Evolutionary conservation across 2,888 invertebrate genomes (phyloP).

Genomic region (Drosophila nr. fundita): DNA sequence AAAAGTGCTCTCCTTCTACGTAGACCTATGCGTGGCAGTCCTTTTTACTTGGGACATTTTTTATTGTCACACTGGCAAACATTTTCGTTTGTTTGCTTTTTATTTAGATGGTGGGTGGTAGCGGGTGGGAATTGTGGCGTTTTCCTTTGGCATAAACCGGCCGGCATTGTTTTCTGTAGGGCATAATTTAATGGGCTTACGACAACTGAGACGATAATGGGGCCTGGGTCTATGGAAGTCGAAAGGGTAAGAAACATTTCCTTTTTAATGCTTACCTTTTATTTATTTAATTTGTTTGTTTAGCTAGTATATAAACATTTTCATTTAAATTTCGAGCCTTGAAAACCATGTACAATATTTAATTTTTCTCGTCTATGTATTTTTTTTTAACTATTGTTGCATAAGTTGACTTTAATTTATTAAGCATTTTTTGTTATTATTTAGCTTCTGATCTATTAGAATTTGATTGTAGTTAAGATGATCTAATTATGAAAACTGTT

Average conservation of each 20-base stretch:
- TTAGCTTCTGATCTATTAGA: not conserved
- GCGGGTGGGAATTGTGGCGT: not conserved
- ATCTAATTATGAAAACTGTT: not conserved
- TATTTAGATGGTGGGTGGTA: slow-evolving; percentile 23
- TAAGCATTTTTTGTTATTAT: not conserved
- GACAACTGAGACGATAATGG: slow-evolving; percentile 9
- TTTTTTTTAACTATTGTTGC: not conserved
- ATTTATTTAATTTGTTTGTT: not conserved
- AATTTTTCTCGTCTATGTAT: not conserved
- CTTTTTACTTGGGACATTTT: slow-evolving; percentile 8
- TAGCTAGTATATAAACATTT: not conserved
- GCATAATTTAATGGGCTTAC: not conserved
- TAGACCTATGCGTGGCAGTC: not conserved
- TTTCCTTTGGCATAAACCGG: slow-evolving; percentile 31
- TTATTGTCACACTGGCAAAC: slow-evolving; percentile 37
- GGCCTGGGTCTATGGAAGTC: not conserved
- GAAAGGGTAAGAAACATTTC: not conserved
- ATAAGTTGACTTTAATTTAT: not conserved
- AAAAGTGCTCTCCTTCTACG: not conserved
- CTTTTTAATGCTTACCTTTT: not conserved
- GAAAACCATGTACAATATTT: not conserved
- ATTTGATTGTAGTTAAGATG: not conserved
- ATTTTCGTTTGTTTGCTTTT: slow-evolving; percentile 51
- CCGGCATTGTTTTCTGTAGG: slow-evolving; percentile 43
- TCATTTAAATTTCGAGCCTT: not conserved